Evolutionary conservation across 2,797 vertebrate genomes (phyloP).

Genomic region (Astyanax mexicanus): DNA sequence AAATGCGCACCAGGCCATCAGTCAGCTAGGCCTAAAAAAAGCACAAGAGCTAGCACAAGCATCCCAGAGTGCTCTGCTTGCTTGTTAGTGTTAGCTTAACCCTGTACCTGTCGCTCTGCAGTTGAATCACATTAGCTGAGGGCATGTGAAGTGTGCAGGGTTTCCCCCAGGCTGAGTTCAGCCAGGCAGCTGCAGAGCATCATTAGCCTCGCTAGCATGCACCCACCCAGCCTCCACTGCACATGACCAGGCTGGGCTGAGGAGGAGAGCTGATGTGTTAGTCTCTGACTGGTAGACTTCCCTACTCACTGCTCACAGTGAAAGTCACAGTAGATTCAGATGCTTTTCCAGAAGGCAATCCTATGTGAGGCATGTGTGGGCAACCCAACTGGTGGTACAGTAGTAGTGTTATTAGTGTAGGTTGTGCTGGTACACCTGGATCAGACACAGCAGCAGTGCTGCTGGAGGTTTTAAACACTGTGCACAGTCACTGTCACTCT

Average conservation of each 20-base stretch:
- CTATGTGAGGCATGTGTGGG: too few relatives aligned
- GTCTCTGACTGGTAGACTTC: not conserved
- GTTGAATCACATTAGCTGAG: conserved; percentile 71
- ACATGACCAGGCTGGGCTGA: not conserved
- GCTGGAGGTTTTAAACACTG: too few relatives aligned
- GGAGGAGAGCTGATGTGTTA: not conserved
- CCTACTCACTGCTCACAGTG: too few relatives aligned
- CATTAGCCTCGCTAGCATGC: conserved; percentile 10
- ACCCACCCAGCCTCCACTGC: not conserved
- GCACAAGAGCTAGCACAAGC: not conserved
- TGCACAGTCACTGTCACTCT: too few relatives aligned
- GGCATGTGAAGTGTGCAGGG: conserved; percentile 1
- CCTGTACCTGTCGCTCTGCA: conserved; percentile 67
- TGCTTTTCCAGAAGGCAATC: too few relatives aligned
- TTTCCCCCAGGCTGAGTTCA: conserved; percentile 20
- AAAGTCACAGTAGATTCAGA: too few relatives aligned
- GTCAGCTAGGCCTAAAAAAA: conserved; percentile 7
- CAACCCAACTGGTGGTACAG: too few relatives aligned
- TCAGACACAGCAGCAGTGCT: too few relatives aligned
- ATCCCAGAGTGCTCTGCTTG: conserved; percentile 14
- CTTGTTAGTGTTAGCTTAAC: conserved; percentile 62
- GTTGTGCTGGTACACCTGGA: too few relatives aligned
- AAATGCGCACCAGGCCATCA: not conserved
- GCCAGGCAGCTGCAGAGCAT: conserved; percentile 16
- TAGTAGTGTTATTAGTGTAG: too few relatives aligned